Percentiles rank a stretch among this genome's conserved stretches.
Conservation (phyloP, 1,140 invertebrate genomes). For the Meloidogyne chitwoodi region DNA sequence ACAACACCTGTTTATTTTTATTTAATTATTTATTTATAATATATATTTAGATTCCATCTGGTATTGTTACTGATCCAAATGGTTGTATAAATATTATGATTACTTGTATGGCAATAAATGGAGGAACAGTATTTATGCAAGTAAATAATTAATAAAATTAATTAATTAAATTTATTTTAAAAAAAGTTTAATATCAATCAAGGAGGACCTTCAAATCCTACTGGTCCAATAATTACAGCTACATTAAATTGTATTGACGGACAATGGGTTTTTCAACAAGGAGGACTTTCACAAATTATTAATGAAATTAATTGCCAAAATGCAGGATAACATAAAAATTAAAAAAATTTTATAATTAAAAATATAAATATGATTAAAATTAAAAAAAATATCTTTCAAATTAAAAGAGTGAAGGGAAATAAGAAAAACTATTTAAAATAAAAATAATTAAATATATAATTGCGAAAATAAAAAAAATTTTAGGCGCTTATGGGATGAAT, state of each 20-base stretch:
- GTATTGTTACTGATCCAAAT: background rate
- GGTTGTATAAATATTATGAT: background rate
- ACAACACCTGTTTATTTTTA: background rate
- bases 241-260: constrained; percentile 12
- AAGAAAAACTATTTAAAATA: no score
- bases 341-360: background rate
- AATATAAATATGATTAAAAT: background rate
- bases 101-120: constrained; percentile 11
- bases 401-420: no score
- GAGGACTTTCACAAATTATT: constrained; percentile 9
- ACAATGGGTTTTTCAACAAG: constrained; percentile 1
- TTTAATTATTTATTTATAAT: background rate
- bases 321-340: background rate
- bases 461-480: no score
- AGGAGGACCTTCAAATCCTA: constrained; percentile 16
- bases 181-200: constrained; percentile 24
- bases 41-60: background rate
- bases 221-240: constrained; percentile 1
- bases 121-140: constrained; percentile 20
- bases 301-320: constrained; percentile 25
- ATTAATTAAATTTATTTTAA: background rate
- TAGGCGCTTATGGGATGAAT: no score
- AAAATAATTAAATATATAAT: no score
- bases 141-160: background rate
- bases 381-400: background rate